phyloP scores from a whole-genome alignment of 2,113 vertebrate genomes.

The Gila orcuttii region DNA sequence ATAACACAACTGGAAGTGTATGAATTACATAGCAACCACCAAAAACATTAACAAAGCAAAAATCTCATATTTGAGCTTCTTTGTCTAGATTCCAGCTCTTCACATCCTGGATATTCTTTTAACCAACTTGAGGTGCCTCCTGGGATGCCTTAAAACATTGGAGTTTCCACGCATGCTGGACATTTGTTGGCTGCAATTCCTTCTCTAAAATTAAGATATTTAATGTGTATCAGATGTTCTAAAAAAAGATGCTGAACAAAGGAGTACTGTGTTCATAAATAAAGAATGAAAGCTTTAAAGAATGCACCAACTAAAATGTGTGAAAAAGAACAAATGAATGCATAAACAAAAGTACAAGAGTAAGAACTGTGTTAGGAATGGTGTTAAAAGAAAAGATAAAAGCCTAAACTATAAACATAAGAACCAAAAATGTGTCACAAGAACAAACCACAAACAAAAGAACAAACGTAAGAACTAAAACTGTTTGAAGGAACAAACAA shows the following conservation, averaged over 20 bases:
- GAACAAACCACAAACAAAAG: neutral
- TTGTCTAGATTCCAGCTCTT: neutral
- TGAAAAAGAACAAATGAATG: constrained; percentile 5
- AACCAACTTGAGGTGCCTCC: neutral
- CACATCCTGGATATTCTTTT: neutral
- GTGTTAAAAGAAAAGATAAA: neutral
- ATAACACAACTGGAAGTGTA: neutral
- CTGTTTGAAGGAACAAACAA: neutral
- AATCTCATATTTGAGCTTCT: neutral
- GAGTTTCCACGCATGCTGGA: neutral
- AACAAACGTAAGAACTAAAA: neutral
- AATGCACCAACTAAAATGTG: neutral
- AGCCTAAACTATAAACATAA: neutral
- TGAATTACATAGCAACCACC: neutral
- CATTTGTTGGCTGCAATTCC: neutral
- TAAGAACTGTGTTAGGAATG: too few relatives aligned
- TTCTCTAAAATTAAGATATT: neutral
- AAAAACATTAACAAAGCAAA: neutral
- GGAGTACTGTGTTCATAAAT: neutral
- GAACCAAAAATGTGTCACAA: neutral
- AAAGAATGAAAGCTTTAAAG: neutral
- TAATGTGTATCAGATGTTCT: neutral
- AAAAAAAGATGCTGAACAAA: neutral
- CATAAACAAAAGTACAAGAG: neutral
- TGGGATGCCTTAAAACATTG: neutral